Base-by-base conservation (phyloP, 2,797 vertebrate genomes). In the Microctenopoma stevenorrisi region DNA sequence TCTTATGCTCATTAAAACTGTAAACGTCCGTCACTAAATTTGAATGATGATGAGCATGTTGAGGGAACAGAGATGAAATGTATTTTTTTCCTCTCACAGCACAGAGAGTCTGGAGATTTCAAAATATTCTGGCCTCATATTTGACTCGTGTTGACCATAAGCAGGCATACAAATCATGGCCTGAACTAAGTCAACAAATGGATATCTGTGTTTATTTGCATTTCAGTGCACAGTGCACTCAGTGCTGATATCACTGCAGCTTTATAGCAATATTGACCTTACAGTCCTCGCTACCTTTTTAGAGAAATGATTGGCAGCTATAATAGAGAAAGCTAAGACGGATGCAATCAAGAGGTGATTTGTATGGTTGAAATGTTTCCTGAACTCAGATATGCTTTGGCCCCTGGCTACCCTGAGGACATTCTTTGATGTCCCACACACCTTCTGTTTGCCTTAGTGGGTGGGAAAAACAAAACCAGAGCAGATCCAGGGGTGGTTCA, bases 51-150 rank as follows among this genome's bases (percentile, higher is more conserved):
- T 66, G 74, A 86, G 75, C 65, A 74, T 75, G 76, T 81, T 58
- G 44, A 75, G 80, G 84, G 66, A 46, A 70, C 84, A 67, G 43
- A 61, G 65, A 69, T 40, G 76, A 84, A 85, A 69, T 68, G 5
- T 89, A 74, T 92, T 89, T 93, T 84, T 92, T 93, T 91, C 53
- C 71, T 62, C 84, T 89, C 70, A 82, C 82, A 74, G 78, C 84
- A 86, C 79, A 59, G 78, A 70, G 55, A 86, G 88, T 80, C 66
- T 73, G 77, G 66, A 72, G 63, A 74, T 87, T 91, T 72, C 87
- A 93, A 22, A 94, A 94, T 93, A 92, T 82, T 92, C 85, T 69
- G 30, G 89, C 88, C 90, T 89, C 84, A 86, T 91, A 85, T 93
- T 93, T 93, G 86, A 89, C 85, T 91, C 89, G 85, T 80, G 74